phyloP scores from a whole-genome alignment of 64 coral and sea anemone species.

The Stichodactyla mertensii region DNA sequence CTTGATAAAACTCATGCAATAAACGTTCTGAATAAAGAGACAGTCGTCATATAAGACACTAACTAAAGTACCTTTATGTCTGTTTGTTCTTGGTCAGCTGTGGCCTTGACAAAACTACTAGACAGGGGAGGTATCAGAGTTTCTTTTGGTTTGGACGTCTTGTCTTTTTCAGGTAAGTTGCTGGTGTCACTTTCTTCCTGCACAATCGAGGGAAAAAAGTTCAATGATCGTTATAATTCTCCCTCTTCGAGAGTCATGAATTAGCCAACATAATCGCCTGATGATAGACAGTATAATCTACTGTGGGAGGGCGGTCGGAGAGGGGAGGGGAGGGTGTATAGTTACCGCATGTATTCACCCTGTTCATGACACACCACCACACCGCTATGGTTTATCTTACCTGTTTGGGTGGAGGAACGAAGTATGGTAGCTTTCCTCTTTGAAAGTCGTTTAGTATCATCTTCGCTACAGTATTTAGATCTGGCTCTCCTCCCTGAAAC shows the following conservation, averaged over 20 bases:
- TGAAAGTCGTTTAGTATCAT: conserved; percentile 99
- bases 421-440: conserved; percentile 93
- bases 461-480: conserved; percentile 92
- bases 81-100: neutral
- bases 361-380: no score
- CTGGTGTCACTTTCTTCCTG: conserved; percentile 32
- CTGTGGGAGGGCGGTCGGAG: no score
- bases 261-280: no score
- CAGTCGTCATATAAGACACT: no score
- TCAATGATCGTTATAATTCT: neutral
- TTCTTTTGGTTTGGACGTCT: neutral
- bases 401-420: conserved; percentile 85
- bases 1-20: no score
- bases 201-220: neutral
- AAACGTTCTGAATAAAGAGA: no score
- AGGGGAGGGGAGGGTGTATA: no score
- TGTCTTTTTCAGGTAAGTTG: neutral
- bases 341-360: no score
- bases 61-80: neutral
- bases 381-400: conserved; percentile 4
- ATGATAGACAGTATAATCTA: no score
- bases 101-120: conserved; percentile 59
- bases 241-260: neutral
- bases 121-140: conserved; percentile 6
- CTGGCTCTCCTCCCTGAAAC: conserved; percentile 51